A percentile compares a stretch with the other conserved stretches of the same genome.
phyloP scores from a whole-genome alignment of 2,888 invertebrate genomes.

The Empis livida region DNA sequence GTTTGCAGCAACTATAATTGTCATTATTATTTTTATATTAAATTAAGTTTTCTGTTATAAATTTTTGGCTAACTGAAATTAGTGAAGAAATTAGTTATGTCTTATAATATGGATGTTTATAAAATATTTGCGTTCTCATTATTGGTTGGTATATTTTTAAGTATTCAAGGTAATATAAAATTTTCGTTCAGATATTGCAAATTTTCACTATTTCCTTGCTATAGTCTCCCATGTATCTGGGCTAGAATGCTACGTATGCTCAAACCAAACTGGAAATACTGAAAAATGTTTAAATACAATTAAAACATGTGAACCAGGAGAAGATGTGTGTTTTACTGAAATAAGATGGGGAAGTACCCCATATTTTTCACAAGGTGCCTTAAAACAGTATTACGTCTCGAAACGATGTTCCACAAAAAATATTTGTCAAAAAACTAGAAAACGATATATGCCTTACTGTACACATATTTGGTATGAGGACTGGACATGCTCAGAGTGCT shows the following conservation, averaged over 20 bases:
- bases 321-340: constrained; percentile 60
- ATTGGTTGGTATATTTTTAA: no score
- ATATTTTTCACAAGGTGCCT: constrained; percentile 86
- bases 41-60: no score
- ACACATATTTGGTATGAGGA: constrained; percentile 92
- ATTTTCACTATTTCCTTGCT: no score
- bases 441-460: constrained; percentile 61
- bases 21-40: no score
- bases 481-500: constrained; percentile 94
- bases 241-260: constrained; percentile 91
- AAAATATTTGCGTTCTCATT: no score
- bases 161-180: no score
- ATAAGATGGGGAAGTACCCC: constrained; percentile 88
- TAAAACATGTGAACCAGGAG: constrained; percentile 74
- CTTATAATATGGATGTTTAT: no score
- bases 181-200: no score
- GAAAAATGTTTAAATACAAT: constrained; percentile 89
- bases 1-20: no score
- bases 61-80: no score
- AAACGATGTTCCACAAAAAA: constrained; percentile 77
- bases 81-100: no score
- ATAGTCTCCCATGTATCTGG: constrained; percentile 31
- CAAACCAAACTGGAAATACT: constrained; percentile 79
- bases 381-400: constrained; percentile 85
- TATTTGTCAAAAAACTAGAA: constrained; percentile 60